Base-by-base conservation (phyloP, 1,140 invertebrate species). In the Bombus terrestris region DNA sequence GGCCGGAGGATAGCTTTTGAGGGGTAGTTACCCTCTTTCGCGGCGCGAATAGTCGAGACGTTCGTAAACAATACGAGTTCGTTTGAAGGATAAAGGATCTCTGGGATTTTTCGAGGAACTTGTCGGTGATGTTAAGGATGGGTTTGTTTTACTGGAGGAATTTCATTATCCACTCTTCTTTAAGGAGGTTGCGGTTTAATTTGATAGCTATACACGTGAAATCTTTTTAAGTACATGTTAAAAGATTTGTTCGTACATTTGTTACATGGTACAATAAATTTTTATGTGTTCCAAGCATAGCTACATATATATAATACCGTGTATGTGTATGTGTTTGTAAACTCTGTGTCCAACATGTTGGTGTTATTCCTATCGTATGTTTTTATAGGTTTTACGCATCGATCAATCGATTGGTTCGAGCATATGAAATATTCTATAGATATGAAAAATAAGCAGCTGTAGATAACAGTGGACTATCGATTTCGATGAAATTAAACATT, bases 31-130 rank as follows among this genome's bases (percentile, higher is more conserved):
- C 66, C 59, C 66, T 85, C n/a, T 32, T 32, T 3, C 57, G 10
- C 28, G 32, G 72, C 59, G 79, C 37, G 79, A 79, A 79, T 32
- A 35, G 18, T 43, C 68, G 72, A 83, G 62, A 75, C 59, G 81
- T 74, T 83, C 71, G 69, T 83, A 73, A 83, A 83, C 72, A 83
- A 66, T 47, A 66, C 47, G 81, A 22, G 25, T 43, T 6, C 25
- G 25, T n/a, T 68, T 47, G 15, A 22, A 47, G 62, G 77, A 22
- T 15, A 32, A 13, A 15, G 2, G 5, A 6, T 64, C 62, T 15
- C 13, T 13, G n/a, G 5, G 62, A 32, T 32, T 15, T 64, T 64
- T n/a, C 62, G n/a, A n/a, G 13, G 5, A 37, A 47, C 2, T 32
- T n/a, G n/a, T 73, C n/a, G 41, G 3, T 35, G 25, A 9, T 12